phyloP scores from a whole-genome alignment of 2,888 invertebrate species.

The Drosophila limbata region DNA sequence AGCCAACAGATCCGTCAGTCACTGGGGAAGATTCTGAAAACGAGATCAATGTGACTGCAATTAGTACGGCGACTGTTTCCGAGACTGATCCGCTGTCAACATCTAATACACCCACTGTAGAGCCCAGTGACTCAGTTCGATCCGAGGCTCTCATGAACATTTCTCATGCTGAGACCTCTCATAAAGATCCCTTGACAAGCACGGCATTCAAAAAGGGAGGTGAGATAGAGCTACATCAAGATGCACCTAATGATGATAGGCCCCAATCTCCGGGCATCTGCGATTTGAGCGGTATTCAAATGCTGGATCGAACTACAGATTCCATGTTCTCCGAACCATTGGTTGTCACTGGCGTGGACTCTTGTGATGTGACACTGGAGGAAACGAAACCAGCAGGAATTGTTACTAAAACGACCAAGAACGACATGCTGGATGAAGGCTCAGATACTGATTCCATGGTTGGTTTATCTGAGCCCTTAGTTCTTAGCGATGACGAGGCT shows the following conservation, averaged over 20 bases:
- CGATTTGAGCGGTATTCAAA: slow-evolving; percentile 82
- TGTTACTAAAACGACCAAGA: neutral
- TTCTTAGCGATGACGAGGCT: slow-evolving; percentile 68
- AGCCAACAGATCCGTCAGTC: slow-evolving; percentile 20
- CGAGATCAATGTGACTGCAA: slow-evolving; percentile 55
- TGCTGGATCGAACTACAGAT: slow-evolving; percentile 79
- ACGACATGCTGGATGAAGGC: slow-evolving; percentile 4
- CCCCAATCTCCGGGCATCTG: slow-evolving; percentile 11
- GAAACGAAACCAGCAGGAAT: slow-evolving; percentile 36
- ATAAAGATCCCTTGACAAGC: slow-evolving; percentile 66
- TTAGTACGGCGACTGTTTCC: slow-evolving; percentile 19
- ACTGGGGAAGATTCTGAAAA: slow-evolving; percentile 36
- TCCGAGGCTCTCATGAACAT: slow-evolving; percentile 62
- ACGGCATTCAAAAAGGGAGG: slow-evolving; percentile 52
- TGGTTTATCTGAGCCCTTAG: slow-evolving; percentile 60
- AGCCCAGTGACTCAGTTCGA: slow-evolving; percentile 22
- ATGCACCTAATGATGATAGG: slow-evolving; percentile 16
- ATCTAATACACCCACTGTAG: slow-evolving; percentile 13
- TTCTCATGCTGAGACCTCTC: slow-evolving; percentile 3
- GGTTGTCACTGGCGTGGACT: slow-evolving; percentile 63
- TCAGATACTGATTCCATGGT: slow-evolving; percentile 54
- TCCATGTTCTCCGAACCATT: slow-evolving; percentile 76
- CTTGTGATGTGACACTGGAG: slow-evolving; percentile 58
- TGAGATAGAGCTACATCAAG: slow-evolving; percentile 8
- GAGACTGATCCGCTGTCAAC: slow-evolving; percentile 66